These are phyloP conservation scores for Rotaria sp. DNA, from an alignment of 2,888 invertebrate species.

Conservation along the genomic window DNA sequence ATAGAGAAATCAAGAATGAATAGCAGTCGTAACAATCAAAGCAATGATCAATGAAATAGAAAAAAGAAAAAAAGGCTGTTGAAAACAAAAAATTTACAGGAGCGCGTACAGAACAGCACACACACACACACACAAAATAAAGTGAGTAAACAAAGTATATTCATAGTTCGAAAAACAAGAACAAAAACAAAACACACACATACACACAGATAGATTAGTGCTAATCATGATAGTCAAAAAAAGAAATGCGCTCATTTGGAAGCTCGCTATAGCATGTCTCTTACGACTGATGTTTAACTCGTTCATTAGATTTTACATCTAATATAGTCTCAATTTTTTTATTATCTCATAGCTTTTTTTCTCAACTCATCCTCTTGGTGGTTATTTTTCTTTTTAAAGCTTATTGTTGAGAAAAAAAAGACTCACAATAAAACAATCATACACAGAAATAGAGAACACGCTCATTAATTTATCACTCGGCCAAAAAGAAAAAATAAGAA, in stretches of 20 bases:
- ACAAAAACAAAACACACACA: background rate
- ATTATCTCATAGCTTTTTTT: too few species aligned
- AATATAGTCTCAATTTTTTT: background rate
- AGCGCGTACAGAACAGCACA: background rate
- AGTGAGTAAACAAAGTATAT: background rate
- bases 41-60: background rate
- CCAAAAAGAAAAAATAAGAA: background rate
- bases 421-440: background rate
- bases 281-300: background rate
- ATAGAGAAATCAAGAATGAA: background rate
- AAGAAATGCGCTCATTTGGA: background rate
- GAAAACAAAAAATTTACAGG: background rate
- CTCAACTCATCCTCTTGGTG: background rate
- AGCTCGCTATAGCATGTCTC: background rate
- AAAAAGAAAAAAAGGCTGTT: background rate
- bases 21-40: background rate
- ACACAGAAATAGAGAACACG: background rate
- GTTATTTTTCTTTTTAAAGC: background rate
- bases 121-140: background rate
- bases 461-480: conserved; percentile 3
- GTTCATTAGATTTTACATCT: background rate
- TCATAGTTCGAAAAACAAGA: background rate
- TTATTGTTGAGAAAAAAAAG: background rate
- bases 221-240: background rate
- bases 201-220: background rate